Base-by-base conservation (phyloP, 2,888 invertebrate genomes). In the Aleiodes alternator region DNA sequence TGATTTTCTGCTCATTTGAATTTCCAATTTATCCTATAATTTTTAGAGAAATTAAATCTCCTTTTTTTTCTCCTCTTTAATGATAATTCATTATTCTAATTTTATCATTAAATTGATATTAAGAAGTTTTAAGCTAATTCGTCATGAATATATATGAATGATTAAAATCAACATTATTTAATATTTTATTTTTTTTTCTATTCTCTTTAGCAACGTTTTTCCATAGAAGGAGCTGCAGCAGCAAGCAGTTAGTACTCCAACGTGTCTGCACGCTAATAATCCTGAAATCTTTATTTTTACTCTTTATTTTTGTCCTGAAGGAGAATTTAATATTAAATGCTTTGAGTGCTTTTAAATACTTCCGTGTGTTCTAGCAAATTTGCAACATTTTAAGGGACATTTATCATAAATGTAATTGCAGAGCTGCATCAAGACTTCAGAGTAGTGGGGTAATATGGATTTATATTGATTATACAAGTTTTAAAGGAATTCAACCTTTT, bases 311-410 rank as follows among this genome's bases (percentile, higher is more conserved):
- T 6, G 9, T 43, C 9, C 43, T 11, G 43, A 43, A 9, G 6
- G 55, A 16, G 3, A 55, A 16, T 16, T 51, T 4, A 51, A 14
- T 51, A 64, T 43, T 38, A 48, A 64, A 64, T 64, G 64, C 64
- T 12, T 16, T 8, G 5, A 61, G 61, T 61, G 61, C 9, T 61
- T 14, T 16, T 16, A 38, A 61, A 61, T 34, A 61, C 61, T 61
- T 61, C 61, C 38, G 61, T 38, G 61, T 43, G 61, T 61, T 16
- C 61, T 23, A 61, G 34, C 38, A 16, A 61, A 61, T 61, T 61
- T 61, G 61, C 61, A 43, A n/a, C 43, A 61, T 61, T 61, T 38
- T 43, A 23, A 61, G 61, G 61, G 34, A 61, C 38, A 61, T 61
- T 38, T 38, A 61, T 61, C 61, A 38, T 61, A 38, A 8, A 61